These are phyloP conservation scores for Perithous albicinctus DNA, from an alignment of 2,888 invertebrate species.

Conservation along the genomic window DNA sequence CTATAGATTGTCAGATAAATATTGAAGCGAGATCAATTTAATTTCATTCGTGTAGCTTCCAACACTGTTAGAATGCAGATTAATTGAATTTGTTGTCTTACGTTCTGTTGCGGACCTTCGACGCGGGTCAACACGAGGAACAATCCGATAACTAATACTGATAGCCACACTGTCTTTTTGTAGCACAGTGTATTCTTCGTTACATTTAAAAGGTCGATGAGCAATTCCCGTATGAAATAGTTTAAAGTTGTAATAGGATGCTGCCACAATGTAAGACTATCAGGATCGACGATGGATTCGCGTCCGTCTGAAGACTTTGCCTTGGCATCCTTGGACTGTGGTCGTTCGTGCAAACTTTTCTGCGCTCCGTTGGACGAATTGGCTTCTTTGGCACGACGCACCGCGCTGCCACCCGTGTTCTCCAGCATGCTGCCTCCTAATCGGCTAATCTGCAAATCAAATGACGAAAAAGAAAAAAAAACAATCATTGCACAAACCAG, in stretches of 20 bases:
- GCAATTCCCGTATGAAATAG: slow-evolving; percentile 82
- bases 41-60: neutral
- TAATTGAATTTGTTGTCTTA: slow-evolving; percentile 64
- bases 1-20: no score
- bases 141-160: slow-evolving; percentile 77
- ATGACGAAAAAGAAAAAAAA: slow-evolving; percentile 45
- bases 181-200: slow-evolving; percentile 80
- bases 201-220: slow-evolving; percentile 80
- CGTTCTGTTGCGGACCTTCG: slow-evolving; percentile 82
- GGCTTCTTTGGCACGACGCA: slow-evolving; percentile 79
- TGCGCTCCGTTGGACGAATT: slow-evolving; percentile 76
- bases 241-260: slow-evolving; percentile 82
- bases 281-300: slow-evolving; percentile 77
- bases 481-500: slow-evolving; percentile 15
- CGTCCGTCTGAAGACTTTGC: slow-evolving; percentile 59
- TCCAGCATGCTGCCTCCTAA: slow-evolving; percentile 79
- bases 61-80: neutral
- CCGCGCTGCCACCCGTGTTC: slow-evolving; percentile 74
- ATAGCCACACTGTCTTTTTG: slow-evolving; percentile 79
- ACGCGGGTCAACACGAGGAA: slow-evolving; percentile 80
- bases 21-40: neutral
- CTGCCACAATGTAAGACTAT: slow-evolving; percentile 81
- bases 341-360: slow-evolving; percentile 60
- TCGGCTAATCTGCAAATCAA: slow-evolving; percentile 77
- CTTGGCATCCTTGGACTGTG: slow-evolving; percentile 54